Evolutionary conservation across 2,113 vertebrate species (phyloP).

Genomic region (Syngnathus floridae): DNA sequence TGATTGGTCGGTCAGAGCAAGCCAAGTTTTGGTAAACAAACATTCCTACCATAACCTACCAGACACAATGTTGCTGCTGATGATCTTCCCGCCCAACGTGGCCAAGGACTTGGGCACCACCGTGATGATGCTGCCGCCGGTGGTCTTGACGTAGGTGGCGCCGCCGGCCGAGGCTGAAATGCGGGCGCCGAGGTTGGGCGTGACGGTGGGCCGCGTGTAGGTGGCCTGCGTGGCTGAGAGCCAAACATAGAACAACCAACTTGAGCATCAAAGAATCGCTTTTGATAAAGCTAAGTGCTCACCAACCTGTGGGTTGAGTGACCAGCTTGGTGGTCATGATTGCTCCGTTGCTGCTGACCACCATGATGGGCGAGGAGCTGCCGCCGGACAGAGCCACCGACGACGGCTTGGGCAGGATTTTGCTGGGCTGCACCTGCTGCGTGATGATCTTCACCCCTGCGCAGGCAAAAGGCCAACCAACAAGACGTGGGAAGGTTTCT

Average conservation of each 20-base stretch:
- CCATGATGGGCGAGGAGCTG: slow-evolving; percentile 96
- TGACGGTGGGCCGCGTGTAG: slow-evolving; percentile 83
- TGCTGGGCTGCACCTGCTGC: slow-evolving; percentile 97
- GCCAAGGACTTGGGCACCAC: slow-evolving; percentile 96
- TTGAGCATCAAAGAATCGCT: neutral
- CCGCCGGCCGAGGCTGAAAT: slow-evolving; percentile 83
- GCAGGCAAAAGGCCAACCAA: no score
- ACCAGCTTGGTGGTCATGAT: slow-evolving; percentile 98
- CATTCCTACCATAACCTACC: slow-evolving; percentile 66
- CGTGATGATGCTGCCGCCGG: slow-evolving; percentile 96
- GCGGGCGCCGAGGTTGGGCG: slow-evolving; percentile 79
- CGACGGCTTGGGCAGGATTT: slow-evolving; percentile 96
- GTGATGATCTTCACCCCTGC: slow-evolving; percentile 98
- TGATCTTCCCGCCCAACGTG: slow-evolving; percentile 91
- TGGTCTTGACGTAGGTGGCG: slow-evolving; percentile 94
- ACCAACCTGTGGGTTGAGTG: slow-evolving; percentile 86
- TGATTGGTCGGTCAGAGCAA: no score
- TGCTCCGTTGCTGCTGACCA: slow-evolving; percentile 97
- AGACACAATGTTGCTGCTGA: slow-evolving; percentile 95
- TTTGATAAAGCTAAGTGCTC: neutral
- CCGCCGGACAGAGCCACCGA: slow-evolving; percentile 84
- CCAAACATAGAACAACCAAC: neutral
- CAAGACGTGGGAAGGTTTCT: no score
- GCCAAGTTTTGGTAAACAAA: no score
- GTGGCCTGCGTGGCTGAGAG: slow-evolving; percentile 80